These are phyloP conservation scores for Rynchops niger DNA, from an alignment of 2,113 vertebrate species.

Conservation along the genomic window DNA sequence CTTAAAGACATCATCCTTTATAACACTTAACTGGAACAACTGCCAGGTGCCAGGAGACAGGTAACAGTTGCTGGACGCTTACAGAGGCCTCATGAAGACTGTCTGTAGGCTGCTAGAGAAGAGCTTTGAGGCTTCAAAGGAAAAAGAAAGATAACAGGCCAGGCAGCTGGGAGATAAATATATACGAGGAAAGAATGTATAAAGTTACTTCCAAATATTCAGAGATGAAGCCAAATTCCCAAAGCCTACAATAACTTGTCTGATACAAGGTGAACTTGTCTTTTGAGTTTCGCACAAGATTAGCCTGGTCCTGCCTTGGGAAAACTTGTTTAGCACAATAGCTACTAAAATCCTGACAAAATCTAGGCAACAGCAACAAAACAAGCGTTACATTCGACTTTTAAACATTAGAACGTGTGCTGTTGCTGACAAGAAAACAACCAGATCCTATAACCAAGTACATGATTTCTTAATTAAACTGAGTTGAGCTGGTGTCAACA, in stretches of 20 bases:
- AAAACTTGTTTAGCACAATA: background rate
- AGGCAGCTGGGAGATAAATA: background rate
- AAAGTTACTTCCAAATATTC: conserved; percentile 21
- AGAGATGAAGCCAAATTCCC: background rate
- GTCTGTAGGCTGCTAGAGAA: background rate
- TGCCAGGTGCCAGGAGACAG: background rate
- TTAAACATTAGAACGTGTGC: background rate
- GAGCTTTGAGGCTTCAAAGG: background rate
- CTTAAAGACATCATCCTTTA: background rate
- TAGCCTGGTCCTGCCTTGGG: background rate
- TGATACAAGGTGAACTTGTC: background rate
- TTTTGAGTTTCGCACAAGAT: background rate
- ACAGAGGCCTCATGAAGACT: background rate
- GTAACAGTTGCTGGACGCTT: background rate
- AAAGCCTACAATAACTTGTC: background rate
- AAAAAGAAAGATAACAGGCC: background rate
- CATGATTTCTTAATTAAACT: conserved; percentile 58
- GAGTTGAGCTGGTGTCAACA: conserved; percentile 32
- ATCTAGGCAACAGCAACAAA: background rate
- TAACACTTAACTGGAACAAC: background rate
- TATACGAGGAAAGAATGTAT: background rate
- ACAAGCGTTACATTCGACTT: conserved; percentile 27
- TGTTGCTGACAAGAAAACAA: conserved; percentile 46
- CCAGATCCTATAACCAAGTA: conserved; percentile 29
- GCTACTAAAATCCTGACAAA: background rate